Evolutionary conservation across 1,140 invertebrate genomes (phyloP).

Genomic region (Lucilia cuprina): DNA sequence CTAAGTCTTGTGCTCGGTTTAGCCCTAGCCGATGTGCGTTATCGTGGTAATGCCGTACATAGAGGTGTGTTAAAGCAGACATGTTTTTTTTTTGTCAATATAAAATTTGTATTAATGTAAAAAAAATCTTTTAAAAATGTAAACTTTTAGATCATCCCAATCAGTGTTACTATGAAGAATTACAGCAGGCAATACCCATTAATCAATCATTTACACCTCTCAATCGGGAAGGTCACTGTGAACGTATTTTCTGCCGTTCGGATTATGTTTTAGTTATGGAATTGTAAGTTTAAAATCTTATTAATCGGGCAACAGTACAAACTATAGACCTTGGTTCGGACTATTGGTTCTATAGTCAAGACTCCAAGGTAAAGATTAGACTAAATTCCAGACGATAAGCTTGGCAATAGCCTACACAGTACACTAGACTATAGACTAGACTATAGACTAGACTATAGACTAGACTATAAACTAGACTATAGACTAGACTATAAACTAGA

Average conservation of each 20-base stretch:
- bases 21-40: constrained; percentile 45
- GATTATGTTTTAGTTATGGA: constrained; percentile 54
- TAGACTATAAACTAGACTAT: too few relatives aligned
- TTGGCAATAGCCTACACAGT: too few relatives aligned
- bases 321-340: too few relatives aligned
- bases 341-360: too few relatives aligned
- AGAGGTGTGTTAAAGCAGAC: constrained; percentile 43
- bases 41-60: constrained; percentile 55
- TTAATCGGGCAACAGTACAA: neutral
- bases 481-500: too few relatives aligned
- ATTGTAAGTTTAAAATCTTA: constrained; percentile 45
- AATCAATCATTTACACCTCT: constrained; percentile 57
- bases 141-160: constrained; percentile 49
- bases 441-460: too few relatives aligned
- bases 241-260: constrained; percentile 52
- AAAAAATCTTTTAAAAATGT: constrained; percentile 11
- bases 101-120: neutral
- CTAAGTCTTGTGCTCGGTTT: neutral
- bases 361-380: too few relatives aligned
- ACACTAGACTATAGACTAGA: too few relatives aligned
- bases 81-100: neutral
- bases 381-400: too few relatives aligned
- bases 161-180: constrained; percentile 57
- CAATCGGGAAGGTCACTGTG: constrained; percentile 54
- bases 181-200: constrained; percentile 56